Evolutionary conservation across 2,888 invertebrate genomes (phyloP).

Genomic region (Nymphalis polychloros): DNA sequence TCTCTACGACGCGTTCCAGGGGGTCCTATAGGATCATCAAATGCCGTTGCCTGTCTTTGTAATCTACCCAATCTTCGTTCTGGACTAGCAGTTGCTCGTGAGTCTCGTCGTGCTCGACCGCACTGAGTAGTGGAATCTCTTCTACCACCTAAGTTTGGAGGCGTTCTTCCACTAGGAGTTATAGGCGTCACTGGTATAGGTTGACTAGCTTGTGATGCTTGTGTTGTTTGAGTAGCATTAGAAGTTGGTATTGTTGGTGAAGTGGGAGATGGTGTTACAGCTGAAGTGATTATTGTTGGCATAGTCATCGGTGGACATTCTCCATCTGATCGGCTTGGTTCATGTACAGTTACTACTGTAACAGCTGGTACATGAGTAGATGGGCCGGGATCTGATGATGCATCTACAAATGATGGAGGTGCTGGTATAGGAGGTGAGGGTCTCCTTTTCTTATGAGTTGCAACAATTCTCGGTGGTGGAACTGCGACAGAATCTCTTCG

Average conservation of each 20-base stretch:
- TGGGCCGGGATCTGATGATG: conserved; percentile 85
- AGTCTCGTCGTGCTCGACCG: conserved; percentile 85
- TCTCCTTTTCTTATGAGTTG: conserved; percentile 82
- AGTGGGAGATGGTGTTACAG: conserved; percentile 91
- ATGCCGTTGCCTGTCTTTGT: conserved; percentile 93
- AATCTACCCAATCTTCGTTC: conserved; percentile 86
- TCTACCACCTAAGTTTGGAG: conserved; percentile 81
- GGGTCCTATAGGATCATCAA: conserved; percentile 91
- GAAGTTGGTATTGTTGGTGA: conserved; percentile 83
- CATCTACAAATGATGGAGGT: conserved; percentile 79
- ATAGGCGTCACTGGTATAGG: conserved; percentile 51
- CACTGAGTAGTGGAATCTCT: conserved; percentile 94
- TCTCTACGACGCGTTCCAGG: conserved; percentile 86
- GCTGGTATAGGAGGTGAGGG: conserved; percentile 70
- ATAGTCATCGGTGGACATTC: conserved; percentile 83
- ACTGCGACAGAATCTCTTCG: conserved; percentile 86
- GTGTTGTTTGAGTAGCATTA: conserved; percentile 55
- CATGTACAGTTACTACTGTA: conserved; percentile 72
- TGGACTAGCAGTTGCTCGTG: conserved; percentile 84
- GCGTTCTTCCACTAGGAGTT: conserved; percentile 64
- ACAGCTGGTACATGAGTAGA: conserved; percentile 71
- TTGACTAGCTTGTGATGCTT: conserved; percentile 53
- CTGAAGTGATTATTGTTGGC: conserved; percentile 91
- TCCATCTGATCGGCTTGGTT: conserved; percentile 82
- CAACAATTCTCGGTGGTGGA: conserved; percentile 84